These are phyloP conservation scores for Lasioglossum pauxillum DNA, from an alignment of 2,888 invertebrate species.

Conservation along the genomic window DNA sequence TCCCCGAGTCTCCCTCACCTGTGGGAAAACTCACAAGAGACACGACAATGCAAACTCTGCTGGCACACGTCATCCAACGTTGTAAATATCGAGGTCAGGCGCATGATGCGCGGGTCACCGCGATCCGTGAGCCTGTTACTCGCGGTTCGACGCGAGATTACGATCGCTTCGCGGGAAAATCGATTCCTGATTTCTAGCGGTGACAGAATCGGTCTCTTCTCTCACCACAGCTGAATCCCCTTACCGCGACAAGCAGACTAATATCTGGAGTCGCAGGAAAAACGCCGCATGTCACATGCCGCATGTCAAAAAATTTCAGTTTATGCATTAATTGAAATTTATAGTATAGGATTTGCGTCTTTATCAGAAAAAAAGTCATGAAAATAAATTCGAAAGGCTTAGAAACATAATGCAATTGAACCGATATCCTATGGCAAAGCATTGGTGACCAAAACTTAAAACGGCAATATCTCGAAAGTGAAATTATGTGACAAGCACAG, in stretches of 20 bases:
- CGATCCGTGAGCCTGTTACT: constrained; percentile 10
- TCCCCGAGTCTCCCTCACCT: background rate
- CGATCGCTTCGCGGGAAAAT: constrained; percentile 61
- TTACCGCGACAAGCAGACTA: background rate
- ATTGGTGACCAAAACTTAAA: too few species aligned
- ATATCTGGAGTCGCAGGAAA: too few species aligned
- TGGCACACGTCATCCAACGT: constrained; percentile 46
- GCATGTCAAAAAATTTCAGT: too few species aligned
- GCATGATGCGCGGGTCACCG: constrained; percentile 4
- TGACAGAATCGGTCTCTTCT: background rate
- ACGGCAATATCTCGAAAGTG: too few species aligned
- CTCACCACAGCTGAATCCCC: background rate
- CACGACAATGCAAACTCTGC: constrained; percentile 48
- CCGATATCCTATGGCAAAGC: too few species aligned
- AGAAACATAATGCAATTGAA: too few species aligned
- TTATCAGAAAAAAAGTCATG: too few species aligned
- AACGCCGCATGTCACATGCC: too few species aligned
- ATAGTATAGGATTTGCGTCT: too few species aligned
- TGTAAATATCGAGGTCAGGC: constrained; percentile 68
- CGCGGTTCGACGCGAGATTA: constrained; percentile 49
- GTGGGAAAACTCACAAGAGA: constrained; percentile 49
- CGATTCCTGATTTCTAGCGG: constrained; percentile 23
- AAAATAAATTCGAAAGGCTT: too few species aligned
- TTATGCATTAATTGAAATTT: too few species aligned
- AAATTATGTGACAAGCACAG: too few species aligned